These are phyloP conservation scores for Volucella zonaria DNA, from an alignment of 2,888 invertebrate genomes.

Conservation along the genomic window DNA sequence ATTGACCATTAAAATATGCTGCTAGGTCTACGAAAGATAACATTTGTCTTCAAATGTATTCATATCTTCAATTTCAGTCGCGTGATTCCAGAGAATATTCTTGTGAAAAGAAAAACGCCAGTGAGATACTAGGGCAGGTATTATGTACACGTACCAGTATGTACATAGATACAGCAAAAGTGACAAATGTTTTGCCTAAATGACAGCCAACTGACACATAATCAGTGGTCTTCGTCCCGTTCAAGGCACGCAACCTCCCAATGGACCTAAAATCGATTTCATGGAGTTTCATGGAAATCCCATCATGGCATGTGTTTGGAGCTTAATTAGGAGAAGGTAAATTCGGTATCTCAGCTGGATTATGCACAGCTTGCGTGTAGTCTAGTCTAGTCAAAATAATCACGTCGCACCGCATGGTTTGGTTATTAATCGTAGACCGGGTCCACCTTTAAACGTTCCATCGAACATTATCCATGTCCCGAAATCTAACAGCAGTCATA, in stretches of 20 bases:
- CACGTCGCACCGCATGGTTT: constrained; percentile 56
- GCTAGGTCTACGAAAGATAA: constrained; percentile 12
- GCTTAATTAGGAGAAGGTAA: constrained; percentile 63
- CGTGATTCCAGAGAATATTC: constrained; percentile 24
- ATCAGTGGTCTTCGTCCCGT: constrained; percentile 21
- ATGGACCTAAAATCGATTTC: constrained; percentile 14
- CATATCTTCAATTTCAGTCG: background rate
- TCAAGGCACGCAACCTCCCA: constrained; percentile 48
- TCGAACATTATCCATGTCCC: constrained; percentile 54
- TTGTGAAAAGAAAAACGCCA: constrained; percentile 2
- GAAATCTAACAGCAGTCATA: constrained; percentile 29
- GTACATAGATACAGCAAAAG: constrained; percentile 42
- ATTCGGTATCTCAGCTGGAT: constrained; percentile 15
- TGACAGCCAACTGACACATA: constrained; percentile 51
- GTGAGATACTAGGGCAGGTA: background rate
- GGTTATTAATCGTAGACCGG: constrained; percentile 60
- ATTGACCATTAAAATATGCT: constrained; percentile 60
- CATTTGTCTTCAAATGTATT: constrained; percentile 31
- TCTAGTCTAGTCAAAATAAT: constrained; percentile 50
- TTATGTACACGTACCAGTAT: background rate
- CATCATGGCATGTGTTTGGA: constrained; percentile 31
- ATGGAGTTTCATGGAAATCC: constrained; percentile 55
- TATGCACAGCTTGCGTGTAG: constrained; percentile 60
- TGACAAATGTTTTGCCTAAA: constrained; percentile 59
- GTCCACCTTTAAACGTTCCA: constrained; percentile 62